Percentiles rank a stretch among this genome's conserved stretches.
Evolutionary conservation across 2,113 vertebrate genomes (phyloP).

Genomic region (Anser cygnoides): DNA sequence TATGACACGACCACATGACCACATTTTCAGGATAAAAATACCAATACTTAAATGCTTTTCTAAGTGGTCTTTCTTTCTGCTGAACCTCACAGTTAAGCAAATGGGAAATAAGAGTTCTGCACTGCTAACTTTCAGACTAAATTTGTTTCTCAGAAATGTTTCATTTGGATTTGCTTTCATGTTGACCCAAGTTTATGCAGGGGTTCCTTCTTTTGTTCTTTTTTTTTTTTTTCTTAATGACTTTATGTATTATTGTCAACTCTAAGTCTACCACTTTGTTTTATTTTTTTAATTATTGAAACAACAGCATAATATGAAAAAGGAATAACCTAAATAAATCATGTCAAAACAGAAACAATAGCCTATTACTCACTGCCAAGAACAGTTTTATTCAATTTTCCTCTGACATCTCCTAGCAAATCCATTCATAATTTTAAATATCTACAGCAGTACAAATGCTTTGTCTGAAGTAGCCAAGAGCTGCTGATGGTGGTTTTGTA

Average conservation of each 20-base stretch:
- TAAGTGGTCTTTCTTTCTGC: background rate
- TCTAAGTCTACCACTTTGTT: background rate
- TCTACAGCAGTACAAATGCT: background rate
- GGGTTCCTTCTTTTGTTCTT: background rate
- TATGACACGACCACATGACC: background rate
- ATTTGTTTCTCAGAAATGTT: background rate
- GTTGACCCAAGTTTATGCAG: background rate
- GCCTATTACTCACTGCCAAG: background rate
- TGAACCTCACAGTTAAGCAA: background rate
- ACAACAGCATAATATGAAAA: background rate
- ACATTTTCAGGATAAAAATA: background rate
- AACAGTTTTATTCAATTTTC: constrained; percentile 28
- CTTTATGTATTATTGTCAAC: background rate
- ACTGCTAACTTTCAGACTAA: background rate
- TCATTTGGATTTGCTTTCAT: background rate
- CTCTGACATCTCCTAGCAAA: background rate
- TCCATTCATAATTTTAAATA: constrained; percentile 23
- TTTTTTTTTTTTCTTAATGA: background rate
- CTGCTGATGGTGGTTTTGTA: background rate
- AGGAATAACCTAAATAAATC: background rate
- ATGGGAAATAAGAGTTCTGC: background rate
- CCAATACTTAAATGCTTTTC: background rate
- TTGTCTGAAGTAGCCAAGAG: background rate
- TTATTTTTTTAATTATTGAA: background rate
- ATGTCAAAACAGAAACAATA: constrained; percentile 1